Base-by-base conservation (phyloP, 1,140 invertebrate genomes). In the Parapsyche elsis region DNA sequence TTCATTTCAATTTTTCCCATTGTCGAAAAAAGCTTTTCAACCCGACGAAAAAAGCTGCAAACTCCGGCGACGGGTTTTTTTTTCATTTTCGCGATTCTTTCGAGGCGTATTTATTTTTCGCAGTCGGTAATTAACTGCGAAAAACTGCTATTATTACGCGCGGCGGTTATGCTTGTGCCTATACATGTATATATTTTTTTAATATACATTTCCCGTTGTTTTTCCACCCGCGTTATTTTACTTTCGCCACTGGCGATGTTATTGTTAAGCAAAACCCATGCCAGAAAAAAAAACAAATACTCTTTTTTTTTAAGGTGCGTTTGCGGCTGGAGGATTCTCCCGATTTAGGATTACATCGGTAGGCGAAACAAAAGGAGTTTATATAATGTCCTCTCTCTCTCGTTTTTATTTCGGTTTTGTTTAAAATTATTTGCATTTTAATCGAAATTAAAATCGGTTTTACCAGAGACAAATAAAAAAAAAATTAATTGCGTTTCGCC, bases 371-470 rank as follows among this genome's bases (percentile, higher is more conserved):
- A 67, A 26, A 23, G 24, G 30, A 38, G 30, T 38, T 38, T 38
- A 38, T 38, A 38, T 38, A 4, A 38, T 38, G 30, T 38, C 30
- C 30, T 38, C 30, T 38, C 30, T 38, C 30, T 38, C 30, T 7
- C 30, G 30, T 38, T 38, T 38, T 38, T n/a, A n/a, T n/a, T 21
- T 19, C 16, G 9, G 16, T 26, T 67, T 26, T 53, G 16, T 53
- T 14, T 67, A 30, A 26, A 26, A 67, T 67, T 24, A n/a, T 67
- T 67, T 26, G 64, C 64, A 67, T 67, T 67, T 67, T 67, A 67
- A 67, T 67, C 64, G 64, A 67, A 67, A 67, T 67, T 67, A 67
- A 67, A 67, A 67, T 67, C 64, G 64, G 23, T 67, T 67, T 67
- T 61, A 10, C 2, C 10, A 12, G 49, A 5, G 49, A 10, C 2